Evolutionary conservation across 1,140 invertebrate genomes (phyloP).

Genomic region (Drosophila serrata): DNA sequence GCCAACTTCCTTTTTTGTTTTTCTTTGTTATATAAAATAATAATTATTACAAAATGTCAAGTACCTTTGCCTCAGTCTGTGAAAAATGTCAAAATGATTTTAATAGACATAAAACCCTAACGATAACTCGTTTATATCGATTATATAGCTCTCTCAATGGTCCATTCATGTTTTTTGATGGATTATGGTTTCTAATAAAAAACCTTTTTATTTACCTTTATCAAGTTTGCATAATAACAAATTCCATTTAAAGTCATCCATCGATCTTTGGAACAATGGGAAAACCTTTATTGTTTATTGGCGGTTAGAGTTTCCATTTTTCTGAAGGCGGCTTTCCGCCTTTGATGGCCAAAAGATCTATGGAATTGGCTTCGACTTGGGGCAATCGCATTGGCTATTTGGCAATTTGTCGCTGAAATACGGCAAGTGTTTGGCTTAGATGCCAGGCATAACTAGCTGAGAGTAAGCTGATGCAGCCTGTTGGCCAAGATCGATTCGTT

Average conservation of each 20-base stretch:
- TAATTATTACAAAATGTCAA: conserved; percentile 8
- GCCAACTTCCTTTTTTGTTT: not conserved
- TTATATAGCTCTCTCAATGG: conserved; percentile 14
- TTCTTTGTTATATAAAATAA: not conserved
- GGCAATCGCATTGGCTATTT: conserved; percentile 60
- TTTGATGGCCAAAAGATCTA: conserved; percentile 45
- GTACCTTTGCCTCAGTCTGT: not conserved
- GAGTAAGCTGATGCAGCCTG: conserved; percentile 29
- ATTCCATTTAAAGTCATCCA: conserved; percentile 23
- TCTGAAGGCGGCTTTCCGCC: conserved; percentile 16
- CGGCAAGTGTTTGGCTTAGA: conserved; percentile 47
- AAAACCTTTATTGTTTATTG: conserved; percentile 34
- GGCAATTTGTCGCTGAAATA: conserved; percentile 77
- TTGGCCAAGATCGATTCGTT: conserved; percentile 50
- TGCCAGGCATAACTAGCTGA: conserved; percentile 59
- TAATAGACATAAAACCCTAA: not conserved
- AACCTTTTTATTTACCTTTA: conserved; percentile 14
- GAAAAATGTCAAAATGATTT: conserved; percentile 31
- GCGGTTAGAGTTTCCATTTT: conserved; percentile 30
- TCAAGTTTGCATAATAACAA: conserved; percentile 20
- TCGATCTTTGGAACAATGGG: conserved; percentile 44
- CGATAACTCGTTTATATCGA: conserved; percentile 6
- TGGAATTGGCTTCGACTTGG: conserved; percentile 33
- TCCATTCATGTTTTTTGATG: conserved; percentile 34
- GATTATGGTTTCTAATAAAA: conserved; percentile 34